These are phyloP conservation scores for Perithous albicinctus DNA, from an alignment of 2,888 invertebrate genomes.

Conservation along the genomic window DNA sequence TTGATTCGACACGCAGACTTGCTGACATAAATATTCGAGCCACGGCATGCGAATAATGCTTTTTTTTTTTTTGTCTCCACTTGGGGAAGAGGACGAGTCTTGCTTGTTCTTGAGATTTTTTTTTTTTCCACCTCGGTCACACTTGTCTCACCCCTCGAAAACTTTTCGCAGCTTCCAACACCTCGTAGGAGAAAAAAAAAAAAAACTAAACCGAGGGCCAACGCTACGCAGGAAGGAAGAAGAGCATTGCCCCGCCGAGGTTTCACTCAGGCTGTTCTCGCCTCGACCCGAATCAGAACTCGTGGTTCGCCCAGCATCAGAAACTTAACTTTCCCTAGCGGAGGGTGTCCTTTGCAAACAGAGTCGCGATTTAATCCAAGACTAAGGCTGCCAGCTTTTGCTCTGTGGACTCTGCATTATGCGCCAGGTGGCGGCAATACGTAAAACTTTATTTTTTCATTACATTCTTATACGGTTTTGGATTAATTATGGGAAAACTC, in stretches of 20 bases:
- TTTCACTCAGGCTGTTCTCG: constrained; percentile 5
- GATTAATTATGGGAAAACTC: neutral
- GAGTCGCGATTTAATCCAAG: constrained; percentile 5
- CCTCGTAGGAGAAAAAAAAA: neutral
- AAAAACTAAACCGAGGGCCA: neutral
- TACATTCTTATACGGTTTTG: neutral
- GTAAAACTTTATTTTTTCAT: neutral
- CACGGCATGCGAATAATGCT: neutral
- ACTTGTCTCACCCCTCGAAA: neutral
- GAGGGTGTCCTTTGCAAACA: constrained; percentile 6
- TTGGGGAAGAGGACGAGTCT: neutral
- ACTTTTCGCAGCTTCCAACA: neutral
- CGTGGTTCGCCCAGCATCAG: neutral
- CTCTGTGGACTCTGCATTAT: neutral
- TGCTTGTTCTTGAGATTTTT: neutral
- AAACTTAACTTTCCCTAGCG: constrained; percentile 1
- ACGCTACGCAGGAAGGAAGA: neutral
- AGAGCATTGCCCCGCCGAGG: neutral
- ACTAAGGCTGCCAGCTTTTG: constrained; percentile 2
- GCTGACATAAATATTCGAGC: neutral
- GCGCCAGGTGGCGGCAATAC: neutral
- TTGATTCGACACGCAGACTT: neutral
- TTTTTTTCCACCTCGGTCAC: neutral
- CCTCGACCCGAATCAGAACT: constrained; percentile 8
- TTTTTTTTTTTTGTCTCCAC: neutral